Base-by-base conservation (phyloP, 1,140 invertebrate species). In the Anoplophora glabripennis region DNA sequence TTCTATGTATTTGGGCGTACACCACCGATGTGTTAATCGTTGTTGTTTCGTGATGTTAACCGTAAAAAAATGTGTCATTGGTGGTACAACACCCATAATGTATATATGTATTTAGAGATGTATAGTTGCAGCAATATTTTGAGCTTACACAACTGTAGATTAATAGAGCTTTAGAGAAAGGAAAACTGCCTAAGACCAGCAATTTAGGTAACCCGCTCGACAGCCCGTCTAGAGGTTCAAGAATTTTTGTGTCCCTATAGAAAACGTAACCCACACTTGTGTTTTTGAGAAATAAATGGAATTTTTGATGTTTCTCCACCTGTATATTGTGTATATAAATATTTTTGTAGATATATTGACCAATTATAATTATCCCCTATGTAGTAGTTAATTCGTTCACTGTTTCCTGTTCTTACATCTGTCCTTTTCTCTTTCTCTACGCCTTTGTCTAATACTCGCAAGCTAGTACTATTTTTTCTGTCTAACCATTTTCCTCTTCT, bases 131-230 rank as follows among this genome's bases (percentile, higher is more conserved):
- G 21, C 21, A 28, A 28, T 28, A 28, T 28, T 28, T 28, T 28
- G 21, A 28, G 21, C 21, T 28, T 28, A 28, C 3, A 28, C n/a
- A n/a, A n/a, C n/a, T 28, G 21, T 28, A 28, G 21, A 28, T 28
- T 28, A 28, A 28, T 28, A 28, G 21, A 28, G 21, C 21, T 28
- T 28, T 28, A 28, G 21, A 28, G 38, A 41, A 15, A 41, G 52
- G 67, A 74, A 68, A 71, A 72, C 76, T 77, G 76, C 68, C 67
- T 70, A 72, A 52, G 74, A 78, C 76, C 76, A 75, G 76, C 63
- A 3, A 44, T n/a, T 33, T 38, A 15, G n/a, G 40, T 5, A 12
- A 14, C n/a, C 34, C 36, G 36, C 15, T 34, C 46, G 12, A 48
- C 46, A 7, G 7, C 9, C 40, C 49, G 35, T 40, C 11, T 52